Evolutionary conservation across 2,113 vertebrate genomes (phyloP), one percentile per base, ranked within the genome.

Genomic region (Theristicus caerulescens): DNA sequence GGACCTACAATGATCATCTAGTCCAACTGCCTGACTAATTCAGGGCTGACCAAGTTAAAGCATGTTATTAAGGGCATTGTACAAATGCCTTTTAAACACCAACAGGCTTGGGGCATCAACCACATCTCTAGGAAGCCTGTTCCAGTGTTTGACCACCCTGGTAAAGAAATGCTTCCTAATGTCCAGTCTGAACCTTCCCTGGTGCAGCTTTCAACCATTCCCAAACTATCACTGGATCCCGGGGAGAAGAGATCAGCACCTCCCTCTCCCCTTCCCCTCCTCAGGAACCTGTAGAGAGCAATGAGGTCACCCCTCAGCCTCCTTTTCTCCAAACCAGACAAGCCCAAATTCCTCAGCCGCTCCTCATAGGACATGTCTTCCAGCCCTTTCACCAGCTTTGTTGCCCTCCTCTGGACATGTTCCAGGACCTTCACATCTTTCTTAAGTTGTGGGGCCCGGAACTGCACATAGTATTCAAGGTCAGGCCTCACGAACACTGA

Each of bases 181-280:
- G 10, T 57, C 58, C 59, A 57, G 31, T 10, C 66, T 40, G 4
- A 55, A 34, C 29, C 4, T 64, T 6, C 6, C 34, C 34, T 6
- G 25, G 27, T 0, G 0, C 25, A 73, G 34, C 16, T 26, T 32
- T 44, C 42, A 81, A 16, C 51, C 26, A 49, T 42, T 65, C n/a
- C 51, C 25, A 24, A 2, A 0, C 40, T 61, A 7, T 32, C 11
- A 0, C 40, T 22, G 25, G 31, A 15, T 40, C 1, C 62, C 70
- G 31, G 19, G 34, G 13, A 77, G 25, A 77, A 46, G n/a, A 84
- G 31, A 4, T 31, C 21, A 11, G 49, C 40, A 83, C 31, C 42
- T 78, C 26, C 5, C 21, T 78, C 31, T 55, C 31, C 47, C 4
- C 14, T 9, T 46, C 8, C 12, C 34, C 12, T 21, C 14, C 42